Evolutionary conservation across 1,140 invertebrate genomes (phyloP).

Genomic region (Branchinecta lynchi): DNA sequence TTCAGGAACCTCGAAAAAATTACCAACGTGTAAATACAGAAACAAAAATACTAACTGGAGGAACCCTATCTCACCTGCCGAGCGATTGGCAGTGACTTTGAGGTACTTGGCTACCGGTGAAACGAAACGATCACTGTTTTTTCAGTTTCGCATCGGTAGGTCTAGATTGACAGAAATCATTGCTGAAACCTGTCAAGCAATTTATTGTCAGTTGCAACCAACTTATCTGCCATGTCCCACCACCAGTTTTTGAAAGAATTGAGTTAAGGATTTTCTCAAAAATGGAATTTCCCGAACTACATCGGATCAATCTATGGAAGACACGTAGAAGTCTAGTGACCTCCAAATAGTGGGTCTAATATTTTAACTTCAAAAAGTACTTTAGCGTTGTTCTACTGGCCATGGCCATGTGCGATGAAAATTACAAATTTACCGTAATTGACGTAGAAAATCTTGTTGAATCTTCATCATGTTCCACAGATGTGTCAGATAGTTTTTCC

Average conservation of each 20-base stretch:
- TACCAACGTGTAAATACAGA: neutral
- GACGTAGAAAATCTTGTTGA: neutral
- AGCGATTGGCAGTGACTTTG: constrained; percentile 16
- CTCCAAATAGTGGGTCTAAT: constrained; percentile 19
- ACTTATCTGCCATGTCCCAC: constrained; percentile 22
- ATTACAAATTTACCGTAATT: constrained; percentile 23
- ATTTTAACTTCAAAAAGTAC: constrained; percentile 23
- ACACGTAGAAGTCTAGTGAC: constrained; percentile 22
- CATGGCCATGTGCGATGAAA: constrained; percentile 21
- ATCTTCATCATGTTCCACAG: no score
- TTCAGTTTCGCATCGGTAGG: constrained; percentile 12
- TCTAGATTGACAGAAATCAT: constrained; percentile 14
- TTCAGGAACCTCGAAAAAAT: neutral
- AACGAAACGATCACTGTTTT: constrained; percentile 9
- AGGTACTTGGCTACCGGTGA: constrained; percentile 18
- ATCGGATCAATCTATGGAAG: constrained; percentile 26
- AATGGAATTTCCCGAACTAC: constrained; percentile 25
- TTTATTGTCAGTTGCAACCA: constrained; percentile 18
- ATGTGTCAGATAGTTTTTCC: no score
- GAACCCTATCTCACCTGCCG: neutral
- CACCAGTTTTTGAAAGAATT: constrained; percentile 22
- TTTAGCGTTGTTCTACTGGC: constrained; percentile 23
- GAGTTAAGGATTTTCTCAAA: constrained; percentile 20
- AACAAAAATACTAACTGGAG: neutral
- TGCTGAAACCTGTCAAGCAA: constrained; percentile 10